Evolutionary conservation across 1,140 invertebrate species (phyloP), one percentile per base, ranked within the genome.

Genomic region (Brachionus calyciflorus): DNA sequence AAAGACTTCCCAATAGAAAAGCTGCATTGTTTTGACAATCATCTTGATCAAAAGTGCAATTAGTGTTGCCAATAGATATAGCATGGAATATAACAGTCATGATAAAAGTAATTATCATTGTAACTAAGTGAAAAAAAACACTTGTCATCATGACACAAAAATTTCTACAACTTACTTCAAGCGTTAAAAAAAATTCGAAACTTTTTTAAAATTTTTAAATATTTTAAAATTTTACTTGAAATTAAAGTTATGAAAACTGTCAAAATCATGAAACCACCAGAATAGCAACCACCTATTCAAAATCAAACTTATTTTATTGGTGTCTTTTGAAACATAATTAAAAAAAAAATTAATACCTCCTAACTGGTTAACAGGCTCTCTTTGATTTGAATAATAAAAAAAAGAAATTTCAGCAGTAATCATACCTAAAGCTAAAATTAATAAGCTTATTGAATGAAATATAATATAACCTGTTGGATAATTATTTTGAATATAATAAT

Each of bases 141-240:
- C 19, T 65, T 44, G 60, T 46, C 12, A 65, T 14, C 12, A 65
- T 21, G 19, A 65, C 44, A 26, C 60, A 65, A 65, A 44, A 65
- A 26, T 65, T 65, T 24, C 60, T 41, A 44, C 60, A 65, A 24
- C 60, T 65, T 24, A 65, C 60, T 65, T 65, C 10, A 65, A 12
- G 26, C n/a, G n/a, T n/a, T n/a, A 14, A 41, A 19, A 44, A 65
- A 46, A 46, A 7, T 46, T 7, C 5, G 44, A 46, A 7, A 14
- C 41, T 65, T 0, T 24, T 5, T 46, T 21, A 24, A n/a, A 65
- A 44, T 24, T 0, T 12, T 44, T 12, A 24, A 24, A 14, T 0
- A 24, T 24, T 24, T 65, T 24, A 24, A 0, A 12, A 19, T 65
- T 44, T 65, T 44, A 65, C 60, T 65, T 65, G 60, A 44, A 14